Conservation (phyloP, 2,113 vertebrate species). For the Anseranas semipalmata region DNA sequence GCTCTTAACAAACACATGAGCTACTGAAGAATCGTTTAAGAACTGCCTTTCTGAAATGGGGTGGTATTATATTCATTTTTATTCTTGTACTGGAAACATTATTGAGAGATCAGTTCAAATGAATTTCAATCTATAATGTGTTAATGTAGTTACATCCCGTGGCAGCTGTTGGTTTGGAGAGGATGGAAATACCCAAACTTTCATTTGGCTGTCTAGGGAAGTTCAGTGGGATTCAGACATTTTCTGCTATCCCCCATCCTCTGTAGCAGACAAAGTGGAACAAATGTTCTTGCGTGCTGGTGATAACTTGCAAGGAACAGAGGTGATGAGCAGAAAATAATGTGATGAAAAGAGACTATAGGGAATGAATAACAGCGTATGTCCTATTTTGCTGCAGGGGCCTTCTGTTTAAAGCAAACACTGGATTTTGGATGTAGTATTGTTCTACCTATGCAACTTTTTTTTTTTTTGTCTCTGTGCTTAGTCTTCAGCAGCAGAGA, state of each 20-base stretch:
- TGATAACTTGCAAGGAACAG: conserved; percentile 22
- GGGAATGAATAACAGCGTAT: background rate
- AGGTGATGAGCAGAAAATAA: conserved; percentile 21
- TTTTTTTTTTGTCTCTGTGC: background rate
- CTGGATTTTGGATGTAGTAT: conserved; percentile 34
- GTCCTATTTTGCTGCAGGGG: conserved; percentile 50
- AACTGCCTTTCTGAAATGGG: background rate
- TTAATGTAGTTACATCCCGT: background rate
- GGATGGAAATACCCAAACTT: background rate
- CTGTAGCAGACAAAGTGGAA: background rate
- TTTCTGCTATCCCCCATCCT: background rate
- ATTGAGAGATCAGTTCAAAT: conserved; percentile 15
- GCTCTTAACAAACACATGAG: background rate
- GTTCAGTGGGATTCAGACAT: background rate
- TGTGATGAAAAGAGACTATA: background rate
- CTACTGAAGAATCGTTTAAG: background rate
- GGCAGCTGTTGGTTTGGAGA: background rate
- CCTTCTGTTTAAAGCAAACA: conserved; percentile 39
- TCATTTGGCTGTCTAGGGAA: background rate
- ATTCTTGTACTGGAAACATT: background rate
- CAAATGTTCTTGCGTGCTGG: conserved; percentile 33
- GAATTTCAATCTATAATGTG: background rate
- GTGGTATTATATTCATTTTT: background rate
- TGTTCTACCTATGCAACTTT: conserved; percentile 21
- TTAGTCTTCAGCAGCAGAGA: conserved; percentile 42